Evolutionary conservation across 2,113 vertebrate genomes (phyloP), one percentile per base, ranked within the genome.

Genomic region (Pycnonotus jocosus): DNA sequence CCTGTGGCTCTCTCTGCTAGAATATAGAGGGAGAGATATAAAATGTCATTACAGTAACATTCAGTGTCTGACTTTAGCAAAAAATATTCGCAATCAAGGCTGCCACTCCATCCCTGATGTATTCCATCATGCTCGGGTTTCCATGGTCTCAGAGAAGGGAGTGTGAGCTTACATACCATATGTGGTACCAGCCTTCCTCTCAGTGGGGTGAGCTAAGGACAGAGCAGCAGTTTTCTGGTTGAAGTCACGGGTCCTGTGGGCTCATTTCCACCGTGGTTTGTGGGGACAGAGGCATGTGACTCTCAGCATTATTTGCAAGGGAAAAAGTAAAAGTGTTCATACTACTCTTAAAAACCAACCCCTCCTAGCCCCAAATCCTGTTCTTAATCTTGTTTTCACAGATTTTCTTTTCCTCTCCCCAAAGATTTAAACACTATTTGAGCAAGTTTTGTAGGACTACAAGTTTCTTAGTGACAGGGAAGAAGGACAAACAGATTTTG

Each of bases 1-100:
- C 99, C 99, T 99, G 99, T 99, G 99, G 99, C 99, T 99, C 98
- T 96, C 97, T 95, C 81, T 81, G 93, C 94, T 94, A 88, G 53
- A 94, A 91, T 85, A 88, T 69, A 62, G 94, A 82, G 84, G 66
- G 93, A 82, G 89, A 90, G 97, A 97, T 94, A 96, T 85, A 97
- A 97, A 96, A 95, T 92, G 97, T 97, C 96, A 94, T 94, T 92
- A 96, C 92, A 97, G 81, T 45, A 58, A 91, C 54, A 66, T 94
- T 95, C 93, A 54, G 86, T 68, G 94, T 81, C 87, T 86, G 94
- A 89, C 79, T 95, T 91, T 78, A 90, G 81, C 79, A 92, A 80
- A 88, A 94, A 92, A 68, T 90, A 86, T 79, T 90, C 38, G 45
- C 94, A 96, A 79, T 94, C 92, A 90, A 93, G 95, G 50, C 94